Evolutionary conservation across 2,797 vertebrate species (phyloP).

Genomic region (Semaprochilodus insignis): DNA sequence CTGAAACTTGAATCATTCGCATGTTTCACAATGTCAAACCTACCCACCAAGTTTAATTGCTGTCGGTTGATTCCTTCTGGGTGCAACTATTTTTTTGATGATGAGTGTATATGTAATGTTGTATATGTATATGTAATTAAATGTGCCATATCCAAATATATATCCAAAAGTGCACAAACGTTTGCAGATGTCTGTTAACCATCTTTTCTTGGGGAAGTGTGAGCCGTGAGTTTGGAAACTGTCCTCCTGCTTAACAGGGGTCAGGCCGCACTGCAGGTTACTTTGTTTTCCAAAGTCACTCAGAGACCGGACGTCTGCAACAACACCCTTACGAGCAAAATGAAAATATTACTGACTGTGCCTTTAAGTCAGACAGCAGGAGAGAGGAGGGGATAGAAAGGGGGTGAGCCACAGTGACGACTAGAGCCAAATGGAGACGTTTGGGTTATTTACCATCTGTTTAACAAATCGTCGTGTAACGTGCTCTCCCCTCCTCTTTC

Average conservation of each 20-base stretch:
- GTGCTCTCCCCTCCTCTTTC: constrained; percentile 40
- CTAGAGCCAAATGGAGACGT: constrained; percentile 57
- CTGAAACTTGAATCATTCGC: too few species aligned
- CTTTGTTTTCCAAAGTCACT: not conserved
- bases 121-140: too few species aligned
- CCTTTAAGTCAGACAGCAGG: not conserved
- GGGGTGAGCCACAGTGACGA: constrained; percentile 28
- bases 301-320: not conserved
- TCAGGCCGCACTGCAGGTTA: not conserved
- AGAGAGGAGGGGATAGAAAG: not conserved
- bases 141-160: too few species aligned
- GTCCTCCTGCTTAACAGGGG: not conserved
- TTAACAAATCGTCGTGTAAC: constrained; percentile 60
- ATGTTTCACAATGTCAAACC: too few species aligned
- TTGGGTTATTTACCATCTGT: constrained; percentile 64
- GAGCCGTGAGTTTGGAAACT: not conserved
- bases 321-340: not conserved
- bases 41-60: too few species aligned
- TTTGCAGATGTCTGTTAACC: too few species aligned
- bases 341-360: not conserved
- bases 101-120: too few species aligned
- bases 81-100: too few species aligned
- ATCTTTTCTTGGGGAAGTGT: too few species aligned
- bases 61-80: too few species aligned
- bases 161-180: too few species aligned